Base-by-base conservation (phyloP, 2,888 invertebrate species). In the Allygus modestus region DNA sequence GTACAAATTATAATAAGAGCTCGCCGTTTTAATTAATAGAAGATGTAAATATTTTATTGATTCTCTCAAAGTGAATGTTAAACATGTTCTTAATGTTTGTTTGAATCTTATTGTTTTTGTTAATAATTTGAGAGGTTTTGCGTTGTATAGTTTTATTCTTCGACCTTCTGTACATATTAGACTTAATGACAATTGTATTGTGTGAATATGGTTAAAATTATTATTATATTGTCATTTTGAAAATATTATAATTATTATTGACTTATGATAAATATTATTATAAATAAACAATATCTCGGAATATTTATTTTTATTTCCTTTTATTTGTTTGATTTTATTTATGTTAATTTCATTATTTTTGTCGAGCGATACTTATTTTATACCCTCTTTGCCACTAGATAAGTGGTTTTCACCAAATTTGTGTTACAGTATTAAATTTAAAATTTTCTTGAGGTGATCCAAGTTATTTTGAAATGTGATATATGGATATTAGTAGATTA, bases 211-310 rank as follows among this genome's bases (percentile, higher is more conserved):
- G 79, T 79, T 79, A 31, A 79, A 79, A 79, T 79, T 79, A 79
- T 79, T 79, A 79, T 79, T 79, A 51, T 79, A 79, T 79, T 58
- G 79, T 79, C 54, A 79, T 79, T 79, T 79, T 37, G 58, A 58
- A 79, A 79, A 79, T 79, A 79, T 79, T 79, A 79, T 79, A 54
- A 79, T 79, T 79, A 79, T 79, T 79, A 79, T 79, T 79, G 79
- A 79, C 79, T 79, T 79, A 79, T 79, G 79, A 79, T 79, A 79
- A 79, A 79, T 79, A 79, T 79, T 79, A 79, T 79, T 79, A 58
- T 54, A 79, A 79, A 58, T 54, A 79, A 79, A 77, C 43, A 26
- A 77, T 77, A 73, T 65, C 65, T 65, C 65, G 65, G 31, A 65
- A 65, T 65, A 65, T 23, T 58, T 58, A 58, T 65, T 65, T 65